A percentile compares a stretch with the other conserved stretches of the same genome.
Conservation (phyloP, 2,888 invertebrate species). For the Heliconius charithonia region DNA sequence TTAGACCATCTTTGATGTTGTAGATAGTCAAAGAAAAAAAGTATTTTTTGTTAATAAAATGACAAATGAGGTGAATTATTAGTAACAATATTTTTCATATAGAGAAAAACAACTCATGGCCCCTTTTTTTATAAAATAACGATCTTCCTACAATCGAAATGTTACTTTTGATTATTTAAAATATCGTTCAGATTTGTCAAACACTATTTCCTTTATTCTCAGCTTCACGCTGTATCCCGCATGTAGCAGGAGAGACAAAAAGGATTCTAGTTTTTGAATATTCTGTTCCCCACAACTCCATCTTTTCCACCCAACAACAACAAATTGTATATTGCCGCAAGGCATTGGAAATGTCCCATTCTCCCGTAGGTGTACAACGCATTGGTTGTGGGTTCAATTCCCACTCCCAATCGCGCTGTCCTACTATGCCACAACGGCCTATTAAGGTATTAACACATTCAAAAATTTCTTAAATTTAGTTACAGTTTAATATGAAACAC, state of each 20-base stretch:
- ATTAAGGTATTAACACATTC: background rate
- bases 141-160: background rate
- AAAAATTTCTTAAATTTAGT: background rate
- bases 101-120: background rate
- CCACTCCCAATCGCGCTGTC: too few species aligned
- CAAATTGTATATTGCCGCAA: background rate
- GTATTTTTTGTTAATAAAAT: conserved; percentile 8
- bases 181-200: background rate
- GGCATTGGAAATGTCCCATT: background rate
- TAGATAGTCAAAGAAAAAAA: background rate
- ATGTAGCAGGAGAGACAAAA: background rate
- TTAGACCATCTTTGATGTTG: background rate
- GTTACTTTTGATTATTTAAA: background rate
- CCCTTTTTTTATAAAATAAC: background rate
- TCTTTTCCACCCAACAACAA: too few species aligned
- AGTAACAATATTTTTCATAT: background rate
- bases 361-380: too few species aligned
- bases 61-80: conserved; percentile 36
- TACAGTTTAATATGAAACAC: background rate
- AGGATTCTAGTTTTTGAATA: background rate
- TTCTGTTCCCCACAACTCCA: background rate
- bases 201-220: background rate
- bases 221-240: background rate
- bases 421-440: background rate
- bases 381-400: too few species aligned